phyloP scores from a whole-genome alignment of 2,113 vertebrate species.

The Nycticryphes semicollaris region DNA sequence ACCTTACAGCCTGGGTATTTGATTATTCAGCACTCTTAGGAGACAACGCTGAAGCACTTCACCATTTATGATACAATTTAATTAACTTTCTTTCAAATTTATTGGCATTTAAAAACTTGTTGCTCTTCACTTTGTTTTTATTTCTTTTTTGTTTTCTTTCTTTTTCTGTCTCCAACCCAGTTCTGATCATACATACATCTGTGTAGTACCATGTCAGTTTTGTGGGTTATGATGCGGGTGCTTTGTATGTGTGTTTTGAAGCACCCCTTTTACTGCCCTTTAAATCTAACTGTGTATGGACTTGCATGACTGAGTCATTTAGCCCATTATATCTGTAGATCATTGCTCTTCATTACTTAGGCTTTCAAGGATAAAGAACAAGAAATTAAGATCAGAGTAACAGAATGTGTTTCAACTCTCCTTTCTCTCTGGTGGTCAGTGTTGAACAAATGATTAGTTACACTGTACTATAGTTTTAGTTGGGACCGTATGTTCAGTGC shows the following conservation, averaged over 20 bases:
- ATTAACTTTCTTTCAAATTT: neutral
- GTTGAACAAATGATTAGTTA: neutral
- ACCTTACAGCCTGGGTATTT: neutral
- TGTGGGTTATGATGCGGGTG: neutral
- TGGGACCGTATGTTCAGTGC: neutral
- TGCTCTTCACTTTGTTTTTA: neutral
- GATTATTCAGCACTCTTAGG: neutral
- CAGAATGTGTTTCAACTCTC: neutral
- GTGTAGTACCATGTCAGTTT: neutral
- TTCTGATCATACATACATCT: neutral
- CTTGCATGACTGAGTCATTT: neutral
- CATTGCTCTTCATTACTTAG: neutral
- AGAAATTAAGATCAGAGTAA: neutral
- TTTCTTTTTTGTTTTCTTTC: neutral
- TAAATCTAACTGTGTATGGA: neutral
- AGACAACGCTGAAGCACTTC: neutral
- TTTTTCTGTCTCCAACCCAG: neutral
- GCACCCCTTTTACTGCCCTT: neutral
- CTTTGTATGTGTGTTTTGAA: neutral
- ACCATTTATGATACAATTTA: neutral
- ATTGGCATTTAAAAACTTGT: neutral
- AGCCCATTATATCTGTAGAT: neutral
- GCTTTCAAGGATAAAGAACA: conserved; percentile 2
- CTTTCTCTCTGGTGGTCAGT: neutral
- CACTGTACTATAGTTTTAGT: neutral